Evolutionary conservation across 2,888 invertebrate species (phyloP), one percentile per base, ranked within the genome.

Genomic region (Himalopsyche anomala): DNA sequence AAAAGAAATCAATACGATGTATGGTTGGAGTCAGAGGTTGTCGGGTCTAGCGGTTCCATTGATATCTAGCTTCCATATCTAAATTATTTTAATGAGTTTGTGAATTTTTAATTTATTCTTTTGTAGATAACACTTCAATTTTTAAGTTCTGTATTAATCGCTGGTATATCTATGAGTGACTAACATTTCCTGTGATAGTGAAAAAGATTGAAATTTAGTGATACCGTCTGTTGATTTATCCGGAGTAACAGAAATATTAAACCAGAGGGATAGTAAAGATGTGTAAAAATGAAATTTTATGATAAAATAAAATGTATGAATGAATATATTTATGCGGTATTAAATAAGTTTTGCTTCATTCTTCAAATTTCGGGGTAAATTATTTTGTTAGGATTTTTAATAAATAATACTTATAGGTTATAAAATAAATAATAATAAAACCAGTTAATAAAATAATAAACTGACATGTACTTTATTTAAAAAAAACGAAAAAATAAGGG

Each of bases 91-190:
- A 80, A 83, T 85, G 81, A 85, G 81, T 85, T 62, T 81, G 85
- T 83, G 86, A 85, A 80, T 84, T 86, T 80, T 79, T 86, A 86
- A 86, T 86, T 56, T 86, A 84, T 86, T 86, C 86, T 38, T 82
- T 55, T 55, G 55, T 55, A 54, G 82, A 82, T 82, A 82, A 55
- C 54, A 40, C 55, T 36, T 55, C 36, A 12, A 56, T 55, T 55
- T 82, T 82, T 54, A 36, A 80, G 79, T 12, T 54, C 80, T 62
- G 45, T 45, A 84, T 84, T 84, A 84, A 84, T 84, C 84, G 45
- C n/a, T 17, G 51, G 51, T 84, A 79, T 51, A 84, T 84, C 84
- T 62, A 38, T 40, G 45, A 51, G 84, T 84, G 84, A 84, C 17
- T 36, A 15, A 80, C 84, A 84, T 84, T 84, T 84, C 84, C 84